phyloP scores from a whole-genome alignment of 2,888 invertebrate species.

The Drosophila subquinaria region DNA sequence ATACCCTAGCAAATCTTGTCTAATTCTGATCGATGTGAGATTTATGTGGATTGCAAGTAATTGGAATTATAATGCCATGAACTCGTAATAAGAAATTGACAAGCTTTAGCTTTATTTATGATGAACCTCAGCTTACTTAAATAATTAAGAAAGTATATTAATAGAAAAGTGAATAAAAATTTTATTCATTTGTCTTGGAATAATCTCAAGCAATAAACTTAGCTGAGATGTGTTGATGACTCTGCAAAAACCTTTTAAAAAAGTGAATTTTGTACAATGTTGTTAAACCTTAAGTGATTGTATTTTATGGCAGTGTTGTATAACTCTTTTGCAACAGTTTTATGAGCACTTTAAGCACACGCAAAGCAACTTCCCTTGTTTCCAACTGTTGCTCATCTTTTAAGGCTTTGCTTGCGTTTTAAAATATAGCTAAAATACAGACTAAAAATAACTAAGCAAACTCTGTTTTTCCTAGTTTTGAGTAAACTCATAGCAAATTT shows the following conservation, averaged over 20 bases:
- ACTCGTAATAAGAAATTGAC: background rate
- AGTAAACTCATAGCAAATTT: background rate
- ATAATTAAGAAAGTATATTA: too few species aligned
- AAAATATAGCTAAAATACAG: background rate
- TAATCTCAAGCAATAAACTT: too few species aligned
- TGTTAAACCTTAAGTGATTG: background rate
- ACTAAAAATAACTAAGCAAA: background rate
- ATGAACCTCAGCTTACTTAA: too few species aligned
- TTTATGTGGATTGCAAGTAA: constrained; percentile 30
- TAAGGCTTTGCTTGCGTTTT: background rate
- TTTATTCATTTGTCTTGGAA: too few species aligned
- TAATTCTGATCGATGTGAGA: constrained; percentile 28
- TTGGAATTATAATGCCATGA: constrained; percentile 18
- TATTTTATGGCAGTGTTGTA: constrained; percentile 1
- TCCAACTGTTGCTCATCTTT: background rate
- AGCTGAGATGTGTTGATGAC: too few species aligned
- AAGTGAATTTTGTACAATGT: background rate
- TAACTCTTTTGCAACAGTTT: constrained; percentile 3
- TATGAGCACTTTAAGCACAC: constrained; percentile 11
- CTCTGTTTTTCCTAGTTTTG: background rate
- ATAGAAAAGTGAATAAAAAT: too few species aligned
- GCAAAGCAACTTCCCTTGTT: constrained; percentile 3
- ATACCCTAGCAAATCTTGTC: constrained; percentile 1
- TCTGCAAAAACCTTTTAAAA: too few species aligned
- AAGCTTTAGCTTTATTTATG: too few species aligned